These are phyloP conservation scores for Dynastes grantii DNA, from an alignment of 2,888 invertebrate genomes.

Conservation along the genomic window DNA sequence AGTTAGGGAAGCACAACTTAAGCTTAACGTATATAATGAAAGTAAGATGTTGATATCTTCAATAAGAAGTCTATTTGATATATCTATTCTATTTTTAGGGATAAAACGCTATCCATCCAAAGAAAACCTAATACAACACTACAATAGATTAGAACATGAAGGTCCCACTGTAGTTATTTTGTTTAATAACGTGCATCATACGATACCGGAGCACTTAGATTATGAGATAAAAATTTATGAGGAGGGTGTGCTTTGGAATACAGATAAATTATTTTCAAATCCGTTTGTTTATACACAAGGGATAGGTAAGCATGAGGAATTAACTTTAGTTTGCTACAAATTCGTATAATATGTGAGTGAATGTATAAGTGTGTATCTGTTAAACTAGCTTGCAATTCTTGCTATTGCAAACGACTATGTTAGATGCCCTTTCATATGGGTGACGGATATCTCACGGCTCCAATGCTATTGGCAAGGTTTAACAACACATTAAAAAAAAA, in stretches of 20 bases:
- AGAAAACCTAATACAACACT: slow-evolving; percentile 60
- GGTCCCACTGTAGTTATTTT: slow-evolving; percentile 61
- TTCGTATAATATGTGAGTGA: neutral
- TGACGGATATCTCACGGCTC: too few relatives aligned
- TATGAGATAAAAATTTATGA: slow-evolving; percentile 64
- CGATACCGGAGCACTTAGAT: slow-evolving; percentile 59
- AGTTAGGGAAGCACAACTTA: slow-evolving; percentile 62
- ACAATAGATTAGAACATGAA: slow-evolving; percentile 56
- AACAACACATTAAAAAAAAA: too few relatives aligned
- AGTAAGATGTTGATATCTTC: slow-evolving; percentile 58
- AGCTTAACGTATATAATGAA: slow-evolving; percentile 62
- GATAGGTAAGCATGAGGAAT: slow-evolving; percentile 45
- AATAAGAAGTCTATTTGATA: neutral
- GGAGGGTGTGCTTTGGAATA: slow-evolving; percentile 59
- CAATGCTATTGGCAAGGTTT: too few relatives aligned
- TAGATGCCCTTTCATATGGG: too few relatives aligned
- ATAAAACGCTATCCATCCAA: slow-evolving; percentile 61
- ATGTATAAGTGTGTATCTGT: too few relatives aligned
- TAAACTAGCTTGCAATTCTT: too few relatives aligned
- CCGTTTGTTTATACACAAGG: slow-evolving; percentile 50
- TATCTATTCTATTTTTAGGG: slow-evolving; percentile 55
- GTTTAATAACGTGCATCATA: slow-evolving; percentile 58
- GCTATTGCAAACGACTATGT: too few relatives aligned
- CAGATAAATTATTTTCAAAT: slow-evolving; percentile 56
- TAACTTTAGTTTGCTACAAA: neutral